Conservation (phyloP, 2,113 vertebrate genomes). For the Fukomys damarensis region DNA sequence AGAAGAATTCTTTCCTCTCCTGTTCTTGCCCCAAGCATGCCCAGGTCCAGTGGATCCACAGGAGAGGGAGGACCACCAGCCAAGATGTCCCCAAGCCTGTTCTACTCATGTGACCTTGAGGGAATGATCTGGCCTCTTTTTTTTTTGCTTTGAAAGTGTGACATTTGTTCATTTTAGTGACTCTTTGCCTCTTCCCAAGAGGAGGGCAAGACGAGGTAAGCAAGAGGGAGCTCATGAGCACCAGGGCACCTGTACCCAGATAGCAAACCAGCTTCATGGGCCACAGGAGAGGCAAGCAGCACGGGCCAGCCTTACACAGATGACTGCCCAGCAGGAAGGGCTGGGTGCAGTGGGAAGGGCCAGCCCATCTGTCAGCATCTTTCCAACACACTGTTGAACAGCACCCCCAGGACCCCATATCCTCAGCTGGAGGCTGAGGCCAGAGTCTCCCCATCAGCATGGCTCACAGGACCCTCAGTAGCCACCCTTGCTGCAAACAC, state of each 20-base stretch:
- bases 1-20: neutral
- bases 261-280: fast-evolving
- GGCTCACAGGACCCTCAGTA: fast-evolving
- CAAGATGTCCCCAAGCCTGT: neutral
- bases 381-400: fast-evolving
- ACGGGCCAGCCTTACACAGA: neutral
- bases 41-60: fast-evolving
- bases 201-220: fast-evolving
- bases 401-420: neutral
- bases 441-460: too few species aligned
- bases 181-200: neutral
- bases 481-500: fast-evolving
- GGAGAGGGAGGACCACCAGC: too few species aligned
- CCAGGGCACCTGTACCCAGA: neutral
- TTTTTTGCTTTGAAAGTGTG: neutral
- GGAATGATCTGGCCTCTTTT: neutral
- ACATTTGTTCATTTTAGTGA: neutral
- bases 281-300: fast-evolving
- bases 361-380: fast-evolving
- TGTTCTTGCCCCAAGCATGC: too few species aligned
- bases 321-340: neutral
- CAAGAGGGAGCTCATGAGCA: neutral
- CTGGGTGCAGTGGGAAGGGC: too few species aligned
- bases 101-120: neutral
- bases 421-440: fast-evolving